phyloP scores from a whole-genome alignment of 2,113 vertebrate species.

The Eira barbara region DNA sequence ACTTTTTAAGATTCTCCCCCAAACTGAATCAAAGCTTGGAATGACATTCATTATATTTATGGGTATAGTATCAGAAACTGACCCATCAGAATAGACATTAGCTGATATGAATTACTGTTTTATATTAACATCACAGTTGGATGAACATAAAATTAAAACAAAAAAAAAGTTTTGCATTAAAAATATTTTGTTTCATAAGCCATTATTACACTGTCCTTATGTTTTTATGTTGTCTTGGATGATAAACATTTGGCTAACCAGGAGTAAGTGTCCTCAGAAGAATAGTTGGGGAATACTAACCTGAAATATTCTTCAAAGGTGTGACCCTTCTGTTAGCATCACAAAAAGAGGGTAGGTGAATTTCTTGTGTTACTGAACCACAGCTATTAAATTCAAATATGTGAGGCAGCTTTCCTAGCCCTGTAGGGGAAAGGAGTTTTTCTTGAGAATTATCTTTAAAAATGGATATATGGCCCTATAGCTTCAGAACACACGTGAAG shows the following conservation, averaged over 20 bases:
- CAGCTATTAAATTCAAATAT: background rate
- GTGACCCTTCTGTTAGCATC: background rate
- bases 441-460: background rate
- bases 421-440: background rate
- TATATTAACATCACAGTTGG: background rate
- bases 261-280: background rate
- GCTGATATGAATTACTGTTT: background rate
- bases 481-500: background rate
- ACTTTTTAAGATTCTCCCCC: fast-evolving
- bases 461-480: background rate
- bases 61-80: background rate
- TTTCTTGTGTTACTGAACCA: background rate
- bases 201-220: background rate
- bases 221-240: background rate
- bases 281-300: background rate
- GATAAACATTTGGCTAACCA: background rate
- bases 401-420: fast-evolving
- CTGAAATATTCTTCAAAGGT: background rate
- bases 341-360: background rate
- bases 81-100: background rate
- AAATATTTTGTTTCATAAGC: background rate
- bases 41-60: background rate
- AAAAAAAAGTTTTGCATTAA: background rate
- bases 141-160: background rate
- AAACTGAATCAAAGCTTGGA: background rate